These are phyloP conservation scores for Lanius ludovicianus DNA, from an alignment of 2,113 vertebrate genomes.

Conservation along the genomic window DNA sequence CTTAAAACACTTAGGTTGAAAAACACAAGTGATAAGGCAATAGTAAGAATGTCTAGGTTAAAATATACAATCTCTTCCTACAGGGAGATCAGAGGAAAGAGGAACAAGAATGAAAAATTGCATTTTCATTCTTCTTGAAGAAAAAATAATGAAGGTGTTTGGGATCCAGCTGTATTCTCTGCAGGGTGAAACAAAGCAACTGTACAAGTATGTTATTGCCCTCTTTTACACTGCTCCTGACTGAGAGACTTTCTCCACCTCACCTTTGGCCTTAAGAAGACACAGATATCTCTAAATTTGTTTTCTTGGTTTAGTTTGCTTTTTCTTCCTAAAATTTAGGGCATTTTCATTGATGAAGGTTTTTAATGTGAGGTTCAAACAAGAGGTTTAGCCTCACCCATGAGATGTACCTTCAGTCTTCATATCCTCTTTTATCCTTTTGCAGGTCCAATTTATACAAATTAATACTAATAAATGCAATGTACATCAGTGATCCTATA, in stretches of 20 bases:
- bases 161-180: neutral
- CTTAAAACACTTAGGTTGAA: neutral
- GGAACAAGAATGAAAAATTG: neutral
- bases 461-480: neutral
- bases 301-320: neutral
- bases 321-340: neutral
- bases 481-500: neutral
- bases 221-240: neutral
- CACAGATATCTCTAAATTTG: neutral
- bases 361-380: neutral
- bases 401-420: neutral
- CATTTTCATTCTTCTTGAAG: neutral
- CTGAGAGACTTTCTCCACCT: neutral
- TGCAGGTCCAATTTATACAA: neutral
- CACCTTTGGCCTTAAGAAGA: neutral
- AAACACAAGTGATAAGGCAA: neutral
- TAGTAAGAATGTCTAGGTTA: neutral
- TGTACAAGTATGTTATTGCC: accelerated
- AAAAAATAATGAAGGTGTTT: neutral
- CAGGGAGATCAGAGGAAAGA: neutral
- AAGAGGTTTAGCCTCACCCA: neutral
- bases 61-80: neutral
- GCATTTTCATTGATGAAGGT: neutral
- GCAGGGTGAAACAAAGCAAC: neutral
- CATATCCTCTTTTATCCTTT: neutral